Base-by-base conservation (phyloP, 2,113 vertebrate genomes). In the Erythrolamprus reginae region DNA sequence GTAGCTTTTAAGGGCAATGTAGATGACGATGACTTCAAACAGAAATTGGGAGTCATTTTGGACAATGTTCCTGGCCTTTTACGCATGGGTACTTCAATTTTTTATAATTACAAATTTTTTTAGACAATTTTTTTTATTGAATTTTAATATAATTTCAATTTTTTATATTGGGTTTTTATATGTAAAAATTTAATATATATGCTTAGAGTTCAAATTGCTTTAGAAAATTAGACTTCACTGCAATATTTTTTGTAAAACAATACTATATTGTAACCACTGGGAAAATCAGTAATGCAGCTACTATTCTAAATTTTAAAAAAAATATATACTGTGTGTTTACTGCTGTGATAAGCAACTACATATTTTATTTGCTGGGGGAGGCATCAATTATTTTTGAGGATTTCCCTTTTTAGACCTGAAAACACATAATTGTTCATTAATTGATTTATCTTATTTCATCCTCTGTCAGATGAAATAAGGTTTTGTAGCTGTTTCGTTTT, bases 1-100 rank as follows among this genome's bases (percentile, higher is more conserved):
- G 96, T 99, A 91, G 98, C 98, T 93, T 99, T 99, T 95, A 98
- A 97, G 96, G 99, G 99, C 92, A 98, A 98, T 95, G 98, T 99
- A 96, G 96, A 97, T 45, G 99, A 99, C 95, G 97, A 96, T 92
- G 98, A 99, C 95, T 99, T 99, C 94, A 96, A 97, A 92, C 96
- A 98, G 93, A 99, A 99, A 95, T 98, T 99, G 51, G 96, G 98
- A 88, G 94, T 85, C 86, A 96, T 99, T 95, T 93, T 99, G 95
- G 97, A 97, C 92, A 98, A 97, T 93, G 98, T 99, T 93, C 98
- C 98, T 83, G 96, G 96, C 89, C 97, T 99, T 92, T 97, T 99
- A 93, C 96, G 97, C 92, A 97, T 99, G 97, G 99, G 99, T 99
- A 97, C 97, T 86, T 90, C 93, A 90, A 13, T 93, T 94, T 92